Evolutionary conservation across 2,888 invertebrate species (phyloP).

Genomic region (Pristionchus japonicus): DNA sequence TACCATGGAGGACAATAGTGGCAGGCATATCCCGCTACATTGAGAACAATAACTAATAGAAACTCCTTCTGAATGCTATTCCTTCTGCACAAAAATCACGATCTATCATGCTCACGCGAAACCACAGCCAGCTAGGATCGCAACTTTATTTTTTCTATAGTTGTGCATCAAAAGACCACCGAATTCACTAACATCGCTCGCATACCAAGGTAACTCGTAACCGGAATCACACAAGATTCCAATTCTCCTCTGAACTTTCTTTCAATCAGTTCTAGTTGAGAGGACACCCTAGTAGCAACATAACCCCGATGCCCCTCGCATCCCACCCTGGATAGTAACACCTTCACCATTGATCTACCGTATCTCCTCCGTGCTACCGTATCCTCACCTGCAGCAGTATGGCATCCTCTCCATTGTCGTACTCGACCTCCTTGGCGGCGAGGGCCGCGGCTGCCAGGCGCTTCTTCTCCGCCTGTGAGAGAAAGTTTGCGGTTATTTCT

Average conservation of each 20-base stretch:
- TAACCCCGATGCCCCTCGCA: not conserved
- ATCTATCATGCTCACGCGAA: not conserved
- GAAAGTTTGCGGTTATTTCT: no score
- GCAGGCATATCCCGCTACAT: no score
- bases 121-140: not conserved
- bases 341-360: no score
- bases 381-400: constrained; percentile 59
- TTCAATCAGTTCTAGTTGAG: no score
- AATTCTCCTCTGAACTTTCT: not conserved
- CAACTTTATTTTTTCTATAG: not conserved
- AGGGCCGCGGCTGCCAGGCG: constrained; percentile 61
- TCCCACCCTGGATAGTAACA: no score
- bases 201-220: not conserved
- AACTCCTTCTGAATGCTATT: no score
- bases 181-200: not conserved
- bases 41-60: no score
- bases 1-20: no score
- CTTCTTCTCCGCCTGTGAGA: constrained; percentile 56
- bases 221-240: not conserved
- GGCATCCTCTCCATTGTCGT: constrained; percentile 68
- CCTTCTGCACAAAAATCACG: no score
- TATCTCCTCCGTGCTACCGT: not conserved
- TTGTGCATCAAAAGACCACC: not conserved
- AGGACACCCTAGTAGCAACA: not conserved
- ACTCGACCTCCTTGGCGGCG: constrained; percentile 58